Percentiles rank a stretch among this genome's conserved stretches.
These are phyloP conservation scores for Cirrhinus molitorella DNA, from an alignment of 2,797 vertebrate species.

Conservation along the genomic window DNA sequence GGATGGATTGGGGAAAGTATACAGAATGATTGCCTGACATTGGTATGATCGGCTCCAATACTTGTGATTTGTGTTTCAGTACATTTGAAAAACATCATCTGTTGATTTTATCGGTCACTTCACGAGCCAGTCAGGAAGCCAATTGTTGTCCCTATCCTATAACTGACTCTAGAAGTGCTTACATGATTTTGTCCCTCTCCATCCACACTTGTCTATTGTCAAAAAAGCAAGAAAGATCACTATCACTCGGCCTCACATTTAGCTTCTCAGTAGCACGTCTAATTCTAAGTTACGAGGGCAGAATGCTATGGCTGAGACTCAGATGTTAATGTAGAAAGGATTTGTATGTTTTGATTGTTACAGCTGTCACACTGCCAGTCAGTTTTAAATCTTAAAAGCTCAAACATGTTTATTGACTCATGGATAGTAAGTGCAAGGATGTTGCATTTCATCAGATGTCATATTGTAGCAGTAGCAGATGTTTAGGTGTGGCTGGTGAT, in stretches of 20 bases:
- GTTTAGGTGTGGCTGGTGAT: constrained; percentile 58
- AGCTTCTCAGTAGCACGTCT: constrained; percentile 23
- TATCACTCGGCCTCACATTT: constrained; percentile 46
- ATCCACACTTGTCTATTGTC: constrained; percentile 41
- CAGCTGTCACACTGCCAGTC: constrained; percentile 55
- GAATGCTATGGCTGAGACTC: constrained; percentile 49
- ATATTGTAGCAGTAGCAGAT: constrained; percentile 36
- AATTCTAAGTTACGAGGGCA: constrained; percentile 42
- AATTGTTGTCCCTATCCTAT: constrained; percentile 35
- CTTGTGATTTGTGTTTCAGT: constrained; percentile 96
- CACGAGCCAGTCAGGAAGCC: constrained; percentile 67
- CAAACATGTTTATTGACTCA: constrained; percentile 15
- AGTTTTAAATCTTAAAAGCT: constrained; percentile 63
- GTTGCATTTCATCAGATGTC: constrained; percentile 35
- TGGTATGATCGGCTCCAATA: constrained; percentile 99
- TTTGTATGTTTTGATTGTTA: constrained; percentile 45
- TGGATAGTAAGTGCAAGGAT: constrained; percentile 43
- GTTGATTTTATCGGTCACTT: constrained; percentile 88
- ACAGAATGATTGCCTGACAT: constrained; percentile 98
- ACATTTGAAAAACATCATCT: constrained; percentile 78
- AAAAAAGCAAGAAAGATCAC: constrained; percentile 38
- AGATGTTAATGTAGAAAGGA: constrained; percentile 30
- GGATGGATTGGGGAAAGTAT: constrained; percentile 99
- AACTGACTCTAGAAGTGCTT: constrained; percentile 45
- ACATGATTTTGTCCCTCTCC: constrained; percentile 41